Evolutionary conservation across 2,113 vertebrate species (phyloP), one percentile per base, ranked within the genome.

Genomic region (Pteropus alecto): DNA sequence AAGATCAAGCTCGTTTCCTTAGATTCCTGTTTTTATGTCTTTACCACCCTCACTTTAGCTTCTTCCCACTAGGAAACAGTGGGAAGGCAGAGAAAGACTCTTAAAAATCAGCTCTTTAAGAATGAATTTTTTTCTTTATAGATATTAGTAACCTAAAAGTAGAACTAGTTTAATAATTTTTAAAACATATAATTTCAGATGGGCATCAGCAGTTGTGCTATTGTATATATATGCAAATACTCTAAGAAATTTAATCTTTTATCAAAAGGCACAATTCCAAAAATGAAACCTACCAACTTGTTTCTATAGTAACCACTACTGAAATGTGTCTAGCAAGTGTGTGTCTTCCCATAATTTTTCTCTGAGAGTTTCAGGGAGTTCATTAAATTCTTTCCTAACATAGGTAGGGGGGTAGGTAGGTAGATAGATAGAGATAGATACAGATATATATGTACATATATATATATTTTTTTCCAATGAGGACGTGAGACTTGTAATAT

Each of bases 271-370:
- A 98, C 96, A 98, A 98, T 97, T 98, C 97, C 97, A 97, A 99
- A 98, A 99, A 95, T 90, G 98, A 98, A 98, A 97, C 96, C 98
- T 98, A 90, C 96, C 70, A 87, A 74, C 98, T 98, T 89, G 98
- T 99, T 99, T 99, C 98, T 98, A 98, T 99, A 98, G 98, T 98
- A 99, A 99, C 98, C 96, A 98, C 98, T 98, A 96, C 87, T 98
- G 97, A 98, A 98, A 98, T 98, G 97, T 97, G 97, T 98, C 98
- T 98, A 98, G 98, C 98, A 97, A 97, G 97, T 98, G 95, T 98
- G 97, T 96, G 93, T 96, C 96, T 97, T 97, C 84, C 90, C 83
- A 97, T 98, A 98, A 97, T 98, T 98, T 98, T 97, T 98, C 87
- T 98, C 97, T 98, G 41, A 98, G 95, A 91, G 74, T 98, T 98